phyloP scores from a whole-genome alignment of 2,113 vertebrate genomes.

The Corynorhinus townsendii region DNA sequence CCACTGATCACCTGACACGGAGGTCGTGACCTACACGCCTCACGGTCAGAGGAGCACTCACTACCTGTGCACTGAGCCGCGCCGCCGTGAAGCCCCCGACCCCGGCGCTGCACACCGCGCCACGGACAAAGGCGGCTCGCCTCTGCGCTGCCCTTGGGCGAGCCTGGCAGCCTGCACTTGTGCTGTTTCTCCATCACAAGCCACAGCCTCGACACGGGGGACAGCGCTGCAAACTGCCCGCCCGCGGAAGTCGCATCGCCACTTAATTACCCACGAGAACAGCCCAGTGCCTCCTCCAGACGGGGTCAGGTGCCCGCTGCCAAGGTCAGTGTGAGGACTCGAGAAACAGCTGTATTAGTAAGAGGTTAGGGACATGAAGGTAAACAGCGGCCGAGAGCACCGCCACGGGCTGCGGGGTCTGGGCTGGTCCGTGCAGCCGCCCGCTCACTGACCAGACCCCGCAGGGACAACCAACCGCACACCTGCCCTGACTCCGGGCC shows the following conservation, averaged over 20 bases:
- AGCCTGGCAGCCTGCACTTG: rapidly evolving
- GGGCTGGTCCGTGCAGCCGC: not conserved
- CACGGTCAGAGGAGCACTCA: too few species aligned
- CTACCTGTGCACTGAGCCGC: rapidly evolving
- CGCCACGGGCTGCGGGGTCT: rapidly evolving
- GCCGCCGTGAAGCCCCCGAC: too few species aligned
- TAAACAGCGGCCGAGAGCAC: not conserved
- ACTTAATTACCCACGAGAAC: rapidly evolving
- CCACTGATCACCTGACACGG: not conserved
- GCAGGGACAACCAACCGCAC: rapidly evolving
- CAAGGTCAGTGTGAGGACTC: not conserved
- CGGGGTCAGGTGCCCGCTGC: rapidly evolving
- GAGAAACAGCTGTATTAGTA: rapidly evolving
- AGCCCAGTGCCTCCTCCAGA: rapidly evolving
- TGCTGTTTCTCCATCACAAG: rapidly evolving
- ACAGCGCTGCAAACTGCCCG: rapidly evolving
- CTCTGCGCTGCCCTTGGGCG: not conserved
- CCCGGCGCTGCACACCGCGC: too few species aligned
- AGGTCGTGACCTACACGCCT: not conserved
- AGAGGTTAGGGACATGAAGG: not conserved
- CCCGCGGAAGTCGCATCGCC: rapidly evolving
- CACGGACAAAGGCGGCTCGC: rapidly evolving
- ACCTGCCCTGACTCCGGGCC: not conserved
- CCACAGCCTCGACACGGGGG: not conserved
- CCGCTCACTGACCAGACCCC: rapidly evolving